Base-by-base conservation (phyloP, 53 echinoderm and acorn worm species). In the Holothuria leucospilota region DNA sequence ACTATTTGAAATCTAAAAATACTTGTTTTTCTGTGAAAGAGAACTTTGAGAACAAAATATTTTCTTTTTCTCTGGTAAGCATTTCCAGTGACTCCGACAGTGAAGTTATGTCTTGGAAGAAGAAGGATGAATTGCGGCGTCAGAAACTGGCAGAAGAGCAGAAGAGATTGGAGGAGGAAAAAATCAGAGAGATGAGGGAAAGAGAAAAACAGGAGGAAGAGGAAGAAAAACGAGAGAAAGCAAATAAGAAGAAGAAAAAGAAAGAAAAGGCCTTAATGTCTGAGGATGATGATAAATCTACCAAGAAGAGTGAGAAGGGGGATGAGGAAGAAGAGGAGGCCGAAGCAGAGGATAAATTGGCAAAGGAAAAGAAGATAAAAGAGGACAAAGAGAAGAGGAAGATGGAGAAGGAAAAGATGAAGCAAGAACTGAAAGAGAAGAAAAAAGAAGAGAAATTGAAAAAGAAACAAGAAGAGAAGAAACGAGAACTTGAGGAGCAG, bases 141-240 rank as follows among this genome's bases (percentile, higher is more conserved):
- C 87, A 89, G 30, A 90, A 96, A 82, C 77, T 90, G 23, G 94
- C 94, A 89, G 96, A 92, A 40, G 84, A 82, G 4, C 85, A 85
- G 70, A 86, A 56, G 81, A 94, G 90, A 63, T 85, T 94, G 62
- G 86, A 96, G 53, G 90, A 94, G 61, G 86, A 90, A 60, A 84
- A 88, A 71, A 73, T 93, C 29, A 84, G 89, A 68, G 78, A 85
- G 86, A 96, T 96, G 96, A 91, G 96, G 67, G 96, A 96, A 85
- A 88, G 95, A 67, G 95, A 98, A 63, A 88, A 85, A 61, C 58
- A 84, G 51, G 95, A 98, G 51, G 98, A 98, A 68, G 86, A 90
- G 90, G 91, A 91, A 82, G 93, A 93, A 64, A 90, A 93, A 69
- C 39, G 87, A 51, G 96, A 94, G 69, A 91, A 94, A 63, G 88